Evolutionary conservation across 2,113 vertebrate species (phyloP), one percentile per base, ranked within the genome.

Genomic region (Noctilio leporinus): DNA sequence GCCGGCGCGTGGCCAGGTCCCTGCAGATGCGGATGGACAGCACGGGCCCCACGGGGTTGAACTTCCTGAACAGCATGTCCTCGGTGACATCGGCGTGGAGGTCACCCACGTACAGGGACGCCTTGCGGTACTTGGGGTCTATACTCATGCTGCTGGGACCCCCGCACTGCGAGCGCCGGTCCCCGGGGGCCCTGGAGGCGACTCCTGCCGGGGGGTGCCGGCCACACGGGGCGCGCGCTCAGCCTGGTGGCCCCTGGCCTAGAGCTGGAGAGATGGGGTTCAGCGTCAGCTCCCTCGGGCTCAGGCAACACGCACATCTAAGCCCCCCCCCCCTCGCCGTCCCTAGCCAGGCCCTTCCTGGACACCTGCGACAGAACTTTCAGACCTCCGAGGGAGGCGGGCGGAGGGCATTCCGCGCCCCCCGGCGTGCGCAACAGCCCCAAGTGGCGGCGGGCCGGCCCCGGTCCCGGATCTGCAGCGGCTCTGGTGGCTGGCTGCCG

Each of bases 21-120:
- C 95, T 81, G 96, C 95, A 97, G 24, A 97, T 55, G 86, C 96
- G 95, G 30, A 97, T 97, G 89, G 96, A 97, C 30, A 97, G 67
- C 86, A 97, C 95, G 0, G 94, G 95, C 4, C 96, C 96, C 47
- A 35, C 97, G 0, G 93, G 0, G 89, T 81, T 97, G 84, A 97
- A 97, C 75, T 97, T 97, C n/a, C 9, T 53, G 84, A 96, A 97
- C 35, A 97, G 87, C 75, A 95, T 33, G 80, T 97, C 95, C 75
- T 97, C 95, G 0, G 97, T 97, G 57, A 94, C 95, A 5, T 97
- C 96, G 10, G 65, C 86, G 0, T 82, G 89, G 20, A 97, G 94
- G 65, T 97, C 96, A 1, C 96, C 97, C 72, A 97, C 96, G 1
- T 97, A 97, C 14, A 97, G 77, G 7, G 97, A 97, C 35, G 95